Base-by-base conservation (phyloP, 2,888 invertebrate genomes). In the Mimumesa dahlbomi region DNA sequence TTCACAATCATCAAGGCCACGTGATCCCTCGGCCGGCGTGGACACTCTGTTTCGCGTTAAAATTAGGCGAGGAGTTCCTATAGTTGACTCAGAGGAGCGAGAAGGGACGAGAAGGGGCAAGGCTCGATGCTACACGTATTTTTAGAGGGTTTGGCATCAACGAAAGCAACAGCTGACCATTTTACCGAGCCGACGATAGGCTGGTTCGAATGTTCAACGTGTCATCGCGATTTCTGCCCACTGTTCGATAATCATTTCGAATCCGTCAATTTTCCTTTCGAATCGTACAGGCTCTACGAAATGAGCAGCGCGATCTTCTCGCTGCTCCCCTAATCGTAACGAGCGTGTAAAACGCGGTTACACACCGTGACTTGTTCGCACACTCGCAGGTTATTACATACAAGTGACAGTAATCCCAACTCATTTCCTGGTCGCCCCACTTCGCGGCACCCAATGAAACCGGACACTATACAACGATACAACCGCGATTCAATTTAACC, bases 131-230 rank as follows among this genome's bases (percentile, higher is more conserved):
- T 77, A 61, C 61, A 75, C 56, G 75, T 79, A 79, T 79, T 79
- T 79, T 79, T 79, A 79, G 79, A 75, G 77, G 65, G 59, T 65
- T n/a, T 72, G 67, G 64, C 80, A 74, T 11, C 50, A 70, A 72
- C 77, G 64, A 67, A 59, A 74, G 56, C 77, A 68, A 80, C 80
- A 77, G 80, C 77, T 71, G 77, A 67, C 57, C 67, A 64, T 66
- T 70, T 63, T 65, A 52, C 54, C 38, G 48, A 62, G 50, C 13
- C 63, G 63, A 70, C 71, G 63, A 77, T 65, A 67, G 56, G 43
- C 59, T 42, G n/a, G 61, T 62, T 65, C 34, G 22, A 11, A 34
- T 6, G 25, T 48, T 64, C 40, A 57, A 19, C 36, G 21, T 19
- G 21, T n/a, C n/a, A n/a, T n/a, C n/a, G 63, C n/a, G n/a, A 3